A percentile compares a stretch with the other conserved stretches of the same genome.
These are phyloP conservation scores for Discoglossus pictus DNA, from an alignment of 2,797 vertebrate species.

Conservation along the genomic window DNA sequence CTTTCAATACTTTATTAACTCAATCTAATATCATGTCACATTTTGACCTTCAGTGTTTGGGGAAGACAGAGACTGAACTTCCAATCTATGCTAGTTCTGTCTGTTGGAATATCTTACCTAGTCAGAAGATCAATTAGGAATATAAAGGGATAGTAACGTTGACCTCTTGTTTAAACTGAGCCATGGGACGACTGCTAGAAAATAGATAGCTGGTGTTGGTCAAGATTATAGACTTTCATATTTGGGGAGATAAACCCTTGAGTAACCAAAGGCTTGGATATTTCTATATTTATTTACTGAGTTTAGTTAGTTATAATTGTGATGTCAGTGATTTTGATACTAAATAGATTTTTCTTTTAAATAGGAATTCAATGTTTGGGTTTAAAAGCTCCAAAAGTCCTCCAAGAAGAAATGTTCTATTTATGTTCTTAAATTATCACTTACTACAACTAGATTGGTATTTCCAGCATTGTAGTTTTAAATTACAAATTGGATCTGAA, in stretches of 20 bases:
- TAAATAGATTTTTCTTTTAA: too few relatives aligned
- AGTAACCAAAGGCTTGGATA: neutral
- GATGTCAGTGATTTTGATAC: too few relatives aligned
- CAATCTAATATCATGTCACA: constrained; percentile 1
- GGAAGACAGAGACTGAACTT: neutral
- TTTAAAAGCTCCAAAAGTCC: too few relatives aligned
- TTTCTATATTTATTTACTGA: neutral
- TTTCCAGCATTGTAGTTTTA: too few relatives aligned
- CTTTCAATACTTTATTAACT: neutral
- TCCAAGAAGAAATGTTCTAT: too few relatives aligned
- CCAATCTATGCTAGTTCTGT: neutral
- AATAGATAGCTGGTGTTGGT: constrained; percentile 25
- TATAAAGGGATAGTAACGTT: constrained; percentile 19
- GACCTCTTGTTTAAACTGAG: constrained; percentile 21
- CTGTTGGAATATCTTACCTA: neutral
- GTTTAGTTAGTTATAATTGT: too few relatives aligned
- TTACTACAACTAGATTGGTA: too few relatives aligned
- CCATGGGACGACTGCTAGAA: constrained; percentile 21
- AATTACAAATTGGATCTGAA: too few relatives aligned
- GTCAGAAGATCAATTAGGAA: neutral
- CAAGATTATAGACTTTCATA: constrained; percentile 1
- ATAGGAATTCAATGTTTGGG: too few relatives aligned
- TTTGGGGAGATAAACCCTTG: neutral
- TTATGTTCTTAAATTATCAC: too few relatives aligned
- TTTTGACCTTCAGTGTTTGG: constrained; percentile 21